Conservation (phyloP, 2,888 invertebrate species). For the Copidosoma aretas region DNA sequence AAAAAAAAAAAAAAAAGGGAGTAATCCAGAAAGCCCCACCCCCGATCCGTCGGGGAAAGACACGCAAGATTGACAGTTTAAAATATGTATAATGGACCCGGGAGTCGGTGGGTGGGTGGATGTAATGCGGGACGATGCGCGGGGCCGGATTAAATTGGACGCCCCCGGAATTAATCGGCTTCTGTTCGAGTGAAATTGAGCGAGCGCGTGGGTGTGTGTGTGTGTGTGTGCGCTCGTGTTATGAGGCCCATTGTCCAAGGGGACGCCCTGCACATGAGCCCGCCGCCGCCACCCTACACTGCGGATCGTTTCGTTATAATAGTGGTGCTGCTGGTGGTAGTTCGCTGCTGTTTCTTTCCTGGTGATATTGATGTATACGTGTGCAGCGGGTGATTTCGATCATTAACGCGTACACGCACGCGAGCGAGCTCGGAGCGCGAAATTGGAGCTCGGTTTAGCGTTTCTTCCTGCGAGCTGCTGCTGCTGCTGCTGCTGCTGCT, state of each 20-base stretch:
- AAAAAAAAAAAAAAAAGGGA: not conserved
- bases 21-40: not conserved
- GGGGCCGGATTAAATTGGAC: constrained; percentile 58
- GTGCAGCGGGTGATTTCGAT: constrained; percentile 1
- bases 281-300: not conserved
- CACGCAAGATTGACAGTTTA: constrained; percentile 61
- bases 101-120: not conserved
- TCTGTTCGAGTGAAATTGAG: constrained; percentile 61
- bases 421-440: no score
- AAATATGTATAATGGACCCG: constrained; percentile 61
- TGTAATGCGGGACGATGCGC: not conserved
- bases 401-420: constrained; percentile 13
- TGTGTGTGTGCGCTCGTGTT: constrained; percentile 9
- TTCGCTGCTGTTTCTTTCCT: not conserved
- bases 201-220: constrained; percentile 49
- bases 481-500: constrained; percentile 2
- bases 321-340: no score
- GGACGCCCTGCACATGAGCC: not conserved
- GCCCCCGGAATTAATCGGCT: constrained; percentile 61
- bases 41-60: not conserved
- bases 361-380: constrained; percentile 2
- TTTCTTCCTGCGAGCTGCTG: not conserved
- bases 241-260: constrained; percentile 16
- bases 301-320: not conserved
- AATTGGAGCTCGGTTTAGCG: constrained; percentile 15